These are phyloP conservation scores for Rapana venosa DNA, from an alignment of 2,888 invertebrate genomes.

Conservation along the genomic window DNA sequence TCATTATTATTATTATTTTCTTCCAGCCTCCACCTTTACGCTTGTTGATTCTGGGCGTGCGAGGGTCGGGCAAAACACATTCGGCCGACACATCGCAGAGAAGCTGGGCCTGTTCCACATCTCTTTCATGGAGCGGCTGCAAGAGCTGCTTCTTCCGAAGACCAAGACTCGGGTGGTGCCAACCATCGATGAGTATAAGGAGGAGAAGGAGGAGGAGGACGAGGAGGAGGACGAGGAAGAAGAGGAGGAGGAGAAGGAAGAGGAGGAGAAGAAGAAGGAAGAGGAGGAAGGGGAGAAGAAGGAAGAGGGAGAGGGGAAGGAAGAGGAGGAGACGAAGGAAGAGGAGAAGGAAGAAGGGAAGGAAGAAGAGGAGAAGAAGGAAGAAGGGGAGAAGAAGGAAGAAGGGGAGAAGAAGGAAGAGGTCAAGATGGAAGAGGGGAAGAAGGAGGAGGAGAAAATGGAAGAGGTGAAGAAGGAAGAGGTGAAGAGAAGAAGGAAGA, in stretches of 20 bases:
- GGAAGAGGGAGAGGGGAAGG: neutral
- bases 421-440: neutral
- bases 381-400: too few relatives aligned
- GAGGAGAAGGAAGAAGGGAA: neutral
- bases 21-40: conserved; percentile 75
- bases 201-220: neutral
- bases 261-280: neutral
- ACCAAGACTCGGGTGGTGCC: conserved; percentile 76
- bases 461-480: conserved; percentile 54
- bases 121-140: conserved; percentile 77
- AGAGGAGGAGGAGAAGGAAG: neutral
- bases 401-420: neutral
- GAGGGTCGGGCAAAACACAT: conserved; percentile 76
- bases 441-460: too few relatives aligned
- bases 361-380: neutral
- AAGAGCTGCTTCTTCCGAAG: conserved; percentile 77
- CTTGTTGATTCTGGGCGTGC: conserved; percentile 74
- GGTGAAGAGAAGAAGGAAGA: conserved; percentile 66
- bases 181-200: neutral
- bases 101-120: conserved; percentile 78
- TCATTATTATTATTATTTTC: too few relatives aligned
- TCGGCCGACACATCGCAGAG: conserved; percentile 75
- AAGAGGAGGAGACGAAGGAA: too few relatives aligned
- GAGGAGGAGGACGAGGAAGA: neutral
- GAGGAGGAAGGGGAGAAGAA: neutral